Evolutionary conservation across 2,888 invertebrate genomes (phyloP).

Genomic region (Andrena bucephala): DNA sequence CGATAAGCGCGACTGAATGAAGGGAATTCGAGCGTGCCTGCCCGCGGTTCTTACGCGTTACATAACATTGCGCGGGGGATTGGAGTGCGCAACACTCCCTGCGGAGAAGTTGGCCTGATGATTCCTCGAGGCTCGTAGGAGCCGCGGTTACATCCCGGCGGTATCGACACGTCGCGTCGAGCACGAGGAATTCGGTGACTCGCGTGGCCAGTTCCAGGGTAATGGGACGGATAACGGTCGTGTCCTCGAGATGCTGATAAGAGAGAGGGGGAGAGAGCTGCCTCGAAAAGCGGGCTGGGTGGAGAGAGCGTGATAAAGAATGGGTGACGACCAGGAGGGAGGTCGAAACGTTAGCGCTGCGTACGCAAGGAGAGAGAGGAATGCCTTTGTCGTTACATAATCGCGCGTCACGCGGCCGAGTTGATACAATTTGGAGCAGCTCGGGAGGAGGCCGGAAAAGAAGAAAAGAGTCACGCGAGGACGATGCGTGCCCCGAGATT

Average conservation of each 20-base stretch:
- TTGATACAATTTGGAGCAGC: conserved; percentile 59
- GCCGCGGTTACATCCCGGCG: neutral
- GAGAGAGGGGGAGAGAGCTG: neutral
- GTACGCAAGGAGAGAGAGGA: conserved; percentile 44
- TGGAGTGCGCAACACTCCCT: neutral
- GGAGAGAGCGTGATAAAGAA: neutral
- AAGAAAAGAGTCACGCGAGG: conserved; percentile 33
- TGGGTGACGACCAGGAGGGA: neutral
- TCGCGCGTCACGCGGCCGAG: conserved; percentile 63
- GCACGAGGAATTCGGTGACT: conserved; percentile 60
- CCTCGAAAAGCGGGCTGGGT: neutral
- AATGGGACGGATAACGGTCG: conserved; percentile 65
- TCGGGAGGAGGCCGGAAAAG: conserved; percentile 33
- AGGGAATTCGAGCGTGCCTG: neutral
- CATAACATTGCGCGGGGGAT: neutral
- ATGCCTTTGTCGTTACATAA: conserved; percentile 67
- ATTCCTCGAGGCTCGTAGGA: neutral
- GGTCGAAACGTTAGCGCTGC: neutral
- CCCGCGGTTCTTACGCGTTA: neutral
- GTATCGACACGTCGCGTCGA: conserved; percentile 40
- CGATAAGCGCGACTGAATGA: conserved; percentile 11
- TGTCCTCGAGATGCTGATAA: conserved; percentile 55
- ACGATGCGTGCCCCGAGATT: neutral
- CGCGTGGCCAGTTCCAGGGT: conserved; percentile 64
- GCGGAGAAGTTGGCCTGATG: neutral